Conservation (phyloP, 37 sponge, comb jelly and placozoan species). For the Bolinopsis microptera region DNA sequence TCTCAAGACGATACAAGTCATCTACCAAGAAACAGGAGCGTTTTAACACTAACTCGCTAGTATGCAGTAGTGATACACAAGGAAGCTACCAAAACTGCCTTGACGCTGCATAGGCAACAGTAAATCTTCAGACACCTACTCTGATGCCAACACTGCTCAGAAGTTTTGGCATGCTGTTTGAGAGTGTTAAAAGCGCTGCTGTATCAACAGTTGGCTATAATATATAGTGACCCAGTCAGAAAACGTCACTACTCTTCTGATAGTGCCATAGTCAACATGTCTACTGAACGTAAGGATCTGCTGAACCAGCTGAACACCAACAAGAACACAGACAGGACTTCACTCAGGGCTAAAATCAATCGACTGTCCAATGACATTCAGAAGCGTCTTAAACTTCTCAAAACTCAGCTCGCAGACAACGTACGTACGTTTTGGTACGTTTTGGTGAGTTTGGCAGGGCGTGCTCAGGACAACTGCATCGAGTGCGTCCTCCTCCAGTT, state of each 20-base stretch:
- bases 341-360: neutral
- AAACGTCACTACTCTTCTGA: conserved; percentile 10
- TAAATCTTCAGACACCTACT: neutral
- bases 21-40: neutral
- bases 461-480: too few species aligned
- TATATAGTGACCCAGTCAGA: neutral
- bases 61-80: neutral
- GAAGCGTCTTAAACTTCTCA: neutral
- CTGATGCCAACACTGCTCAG: neutral
- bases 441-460: too few species aligned
- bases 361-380: neutral
- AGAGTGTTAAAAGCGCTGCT: neutral
- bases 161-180: neutral
- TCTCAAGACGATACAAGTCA: neutral
- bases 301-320: neutral
- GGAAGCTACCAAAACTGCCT: neutral
- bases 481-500: too few species aligned
- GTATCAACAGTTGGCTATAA: neutral
- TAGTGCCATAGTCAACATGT: neutral
- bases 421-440: too few species aligned
- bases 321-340: neutral
- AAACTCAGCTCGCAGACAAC: neutral
- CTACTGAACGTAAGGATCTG: neutral
- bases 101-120: neutral
- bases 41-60: neutral